Base-by-base conservation (phyloP, 2,113 vertebrate genomes). In the Etheostoma cragini region DNA sequence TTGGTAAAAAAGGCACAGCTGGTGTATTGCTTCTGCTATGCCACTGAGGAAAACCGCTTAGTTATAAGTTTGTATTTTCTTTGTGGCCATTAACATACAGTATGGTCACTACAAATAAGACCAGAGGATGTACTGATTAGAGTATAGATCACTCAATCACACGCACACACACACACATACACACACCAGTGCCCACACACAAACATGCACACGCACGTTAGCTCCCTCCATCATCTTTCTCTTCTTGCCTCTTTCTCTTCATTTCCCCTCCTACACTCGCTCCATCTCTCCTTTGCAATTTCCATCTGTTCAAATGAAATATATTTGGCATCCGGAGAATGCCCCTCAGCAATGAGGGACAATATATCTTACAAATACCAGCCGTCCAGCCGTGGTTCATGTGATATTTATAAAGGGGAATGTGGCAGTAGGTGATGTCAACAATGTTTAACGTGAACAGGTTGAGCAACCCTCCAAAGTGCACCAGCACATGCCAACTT, bases 291-390 rank as follows among this genome's bases (percentile, higher is more conserved):
- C 74, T 88, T 90, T 84, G 75, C 87, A 92, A 90, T 93, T 92
- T 94, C 91, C 93, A 94, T 95, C 91, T 92, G 88, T 89, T 93
- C 76, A 87, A 88, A 92, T 92, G 88, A 94, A 94, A 92, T 92
- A 92, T 92, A 91, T 89, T 87, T 94, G 90, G 89, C 92, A 94
- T 89, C 77, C 57, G 38, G 89, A 91, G 91, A 93, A 91, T 93
- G 90, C 89, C 93, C 90, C 87, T 86, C 76, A 93, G 93, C 93
- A 84, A 84, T 62, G 74, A 89, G 78, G 88, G 84, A 93, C 89
- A 90, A 94, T 94, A 93, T 88, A 93, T 94, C 93, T 94, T 90
- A 93, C 89, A 91, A 94, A 93, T 91, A 93, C 93, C 91, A 91
- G 91, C 85, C 78, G 77, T 90, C 90, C 85, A 76, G 83, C 72